phyloP scores from a whole-genome alignment of 2,113 vertebrate genomes.

The Marmota monax region DNA sequence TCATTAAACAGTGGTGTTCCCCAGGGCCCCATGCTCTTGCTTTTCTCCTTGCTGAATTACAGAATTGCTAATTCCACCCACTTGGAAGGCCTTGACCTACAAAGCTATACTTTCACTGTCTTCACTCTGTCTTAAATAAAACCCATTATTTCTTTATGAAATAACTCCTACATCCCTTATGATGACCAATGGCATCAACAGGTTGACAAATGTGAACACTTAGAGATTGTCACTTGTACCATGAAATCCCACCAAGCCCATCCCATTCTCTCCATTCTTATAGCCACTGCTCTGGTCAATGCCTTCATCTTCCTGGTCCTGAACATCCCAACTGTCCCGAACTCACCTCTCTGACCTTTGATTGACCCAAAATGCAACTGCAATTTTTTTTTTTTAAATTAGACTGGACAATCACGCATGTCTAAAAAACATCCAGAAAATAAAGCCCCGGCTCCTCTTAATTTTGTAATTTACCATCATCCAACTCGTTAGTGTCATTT shows the following conservation, averaged over 20 bases:
- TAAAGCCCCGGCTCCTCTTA: neutral
- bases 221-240: neutral
- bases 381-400: slow-evolving; percentile 48
- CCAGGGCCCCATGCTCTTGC: neutral
- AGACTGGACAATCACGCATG: neutral
- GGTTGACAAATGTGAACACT: neutral
- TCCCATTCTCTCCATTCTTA: neutral
- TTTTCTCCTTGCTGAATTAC: slow-evolving; percentile 7
- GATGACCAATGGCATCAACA: neutral
- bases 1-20: neutral
- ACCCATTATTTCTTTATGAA: neutral
- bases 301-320: neutral
- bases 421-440: slow-evolving; percentile 45
- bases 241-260: neutral
- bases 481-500: neutral
- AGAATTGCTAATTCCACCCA: neutral
- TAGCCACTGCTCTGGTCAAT: neutral
- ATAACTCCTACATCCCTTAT: neutral
- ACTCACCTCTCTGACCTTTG: neutral
- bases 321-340: neutral
- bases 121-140: neutral
- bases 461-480: neutral
- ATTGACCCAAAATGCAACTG: neutral
- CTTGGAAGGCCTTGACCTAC: neutral
- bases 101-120: neutral